Evolutionary conservation across 37 sponge, comb jelly and placozoan genomes (phyloP).

Genomic region (Chondrosia reniformis): DNA sequence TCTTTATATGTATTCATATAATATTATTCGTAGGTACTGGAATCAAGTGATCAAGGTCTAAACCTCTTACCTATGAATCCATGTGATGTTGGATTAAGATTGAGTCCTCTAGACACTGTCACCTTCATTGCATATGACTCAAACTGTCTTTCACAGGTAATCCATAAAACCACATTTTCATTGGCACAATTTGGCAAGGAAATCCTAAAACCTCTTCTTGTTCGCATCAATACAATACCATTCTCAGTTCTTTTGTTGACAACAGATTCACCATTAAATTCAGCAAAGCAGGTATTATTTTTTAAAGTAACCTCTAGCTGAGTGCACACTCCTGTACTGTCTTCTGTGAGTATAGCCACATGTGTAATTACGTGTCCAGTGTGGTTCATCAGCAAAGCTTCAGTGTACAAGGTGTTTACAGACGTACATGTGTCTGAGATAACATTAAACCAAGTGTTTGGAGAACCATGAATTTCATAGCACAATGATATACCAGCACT

Average conservation of each 20-base stretch:
- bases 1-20: too few relatives aligned
- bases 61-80: constrained; percentile 19
- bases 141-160: not conserved
- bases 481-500: constrained; percentile 5
- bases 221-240: not conserved
- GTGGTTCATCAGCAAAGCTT: not conserved
- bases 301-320: not conserved
- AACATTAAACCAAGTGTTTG: constrained; percentile 11
- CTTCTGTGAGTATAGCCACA: not conserved
- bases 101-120: not conserved
- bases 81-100: constrained; percentile 15
- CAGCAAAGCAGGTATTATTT: not conserved
- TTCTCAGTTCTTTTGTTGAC: not conserved
- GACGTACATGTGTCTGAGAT: constrained; percentile 16
- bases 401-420: not conserved
- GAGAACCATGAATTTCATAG: constrained; percentile 10
- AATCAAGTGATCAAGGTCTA: too few relatives aligned
- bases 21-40: too few relatives aligned
- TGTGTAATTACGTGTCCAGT: not conserved
- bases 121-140: not conserved
- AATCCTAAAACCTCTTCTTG: not conserved
- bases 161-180: constrained; percentile 4
- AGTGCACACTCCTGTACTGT: not conserved
- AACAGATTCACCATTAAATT: not conserved
- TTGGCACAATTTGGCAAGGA: constrained; percentile 19